Evolutionary conservation across 2,113 vertebrate genomes (phyloP), one percentile per base, ranked within the genome.

Genomic region (Pimephales promelas): DNA sequence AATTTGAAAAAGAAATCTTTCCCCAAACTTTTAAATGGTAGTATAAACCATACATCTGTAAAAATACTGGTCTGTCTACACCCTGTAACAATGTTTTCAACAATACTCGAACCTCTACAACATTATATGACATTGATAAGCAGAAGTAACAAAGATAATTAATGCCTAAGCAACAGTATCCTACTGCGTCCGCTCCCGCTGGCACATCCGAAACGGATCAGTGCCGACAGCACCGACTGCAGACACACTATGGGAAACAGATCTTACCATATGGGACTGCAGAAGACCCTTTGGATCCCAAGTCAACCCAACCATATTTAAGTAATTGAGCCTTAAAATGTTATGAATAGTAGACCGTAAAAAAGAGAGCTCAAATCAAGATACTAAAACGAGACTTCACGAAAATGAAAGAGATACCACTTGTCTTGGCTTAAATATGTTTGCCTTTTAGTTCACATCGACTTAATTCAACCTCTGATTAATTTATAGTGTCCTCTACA

Each of bases 81-180:
- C n/a, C 1, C 10, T 24, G 0, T 18, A 49, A 45, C 5, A 18
- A 43, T 43, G 36, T 75, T 80, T 80, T n/a, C 43, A 64, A 52
- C 59, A 79, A 77, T 40, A 59, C 54, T 34, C 1, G 0, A 57
- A n/a, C n/a, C n/a, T n/a, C n/a, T n/a, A n/a, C n/a, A n/a, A n/a
- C n/a, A n/a, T n/a, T n/a, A n/a, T n/a, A n/a, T n/a, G 78, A 80
- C 78, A 80, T 80, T 80, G 78, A 80, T 80, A 80, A 43, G 0
- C 26, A 9, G 16, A 66, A 34, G 61, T 31, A 66, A 22, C 78
- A 66, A 80, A 80, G 78, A 66, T 43, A 80, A 80, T 66, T 80
- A 66, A 52, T 80, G 78, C 61, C 78, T 43, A 66, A 52, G 61
- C 61, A 80, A 80, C 78, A 80, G 61, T 43, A 80, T 80, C 78